These are phyloP conservation scores for Callinectes sapidus DNA, from an alignment of 2,888 invertebrate genomes.

Conservation along the genomic window DNA sequence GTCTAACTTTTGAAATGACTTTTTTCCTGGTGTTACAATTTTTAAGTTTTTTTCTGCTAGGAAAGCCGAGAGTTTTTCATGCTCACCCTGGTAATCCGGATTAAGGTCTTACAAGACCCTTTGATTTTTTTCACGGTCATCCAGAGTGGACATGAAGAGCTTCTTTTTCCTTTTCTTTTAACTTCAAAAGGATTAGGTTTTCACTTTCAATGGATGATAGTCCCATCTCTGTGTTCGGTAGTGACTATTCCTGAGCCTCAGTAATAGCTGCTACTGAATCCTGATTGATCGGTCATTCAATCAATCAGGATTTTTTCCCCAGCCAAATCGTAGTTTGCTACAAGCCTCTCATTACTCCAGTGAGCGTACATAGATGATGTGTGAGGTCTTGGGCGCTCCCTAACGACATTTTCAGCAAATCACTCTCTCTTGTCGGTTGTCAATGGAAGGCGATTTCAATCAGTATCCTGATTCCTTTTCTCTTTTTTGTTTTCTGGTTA, in stretches of 20 bases:
- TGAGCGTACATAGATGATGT: background rate
- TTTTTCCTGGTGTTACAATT: background rate
- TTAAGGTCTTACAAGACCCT: background rate
- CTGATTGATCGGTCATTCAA: background rate
- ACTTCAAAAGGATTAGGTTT: background rate
- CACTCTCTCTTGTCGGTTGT: background rate
- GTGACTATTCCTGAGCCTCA: background rate
- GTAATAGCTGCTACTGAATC: too few relatives aligned
- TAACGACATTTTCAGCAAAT: background rate
- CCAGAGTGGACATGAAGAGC: background rate
- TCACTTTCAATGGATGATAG: background rate
- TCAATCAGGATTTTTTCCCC: background rate
- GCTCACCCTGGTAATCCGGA: background rate
- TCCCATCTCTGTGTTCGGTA: background rate
- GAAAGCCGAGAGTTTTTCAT: background rate
- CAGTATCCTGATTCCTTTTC: too few relatives aligned
- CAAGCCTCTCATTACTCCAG: background rate
- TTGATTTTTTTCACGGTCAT: constrained; percentile 3
- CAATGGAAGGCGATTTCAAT: too few relatives aligned
- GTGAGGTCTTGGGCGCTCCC: background rate
- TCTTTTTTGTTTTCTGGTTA: too few relatives aligned
- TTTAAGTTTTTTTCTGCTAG: background rate
- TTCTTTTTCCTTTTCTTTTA: background rate
- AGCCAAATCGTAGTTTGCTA: background rate
- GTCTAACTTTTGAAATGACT: background rate